Percentiles rank a stretch among this genome's conserved stretches.
Evolutionary conservation across 2,113 vertebrate genomes (phyloP).

Genomic region (Australoheros scitulus): DNA sequence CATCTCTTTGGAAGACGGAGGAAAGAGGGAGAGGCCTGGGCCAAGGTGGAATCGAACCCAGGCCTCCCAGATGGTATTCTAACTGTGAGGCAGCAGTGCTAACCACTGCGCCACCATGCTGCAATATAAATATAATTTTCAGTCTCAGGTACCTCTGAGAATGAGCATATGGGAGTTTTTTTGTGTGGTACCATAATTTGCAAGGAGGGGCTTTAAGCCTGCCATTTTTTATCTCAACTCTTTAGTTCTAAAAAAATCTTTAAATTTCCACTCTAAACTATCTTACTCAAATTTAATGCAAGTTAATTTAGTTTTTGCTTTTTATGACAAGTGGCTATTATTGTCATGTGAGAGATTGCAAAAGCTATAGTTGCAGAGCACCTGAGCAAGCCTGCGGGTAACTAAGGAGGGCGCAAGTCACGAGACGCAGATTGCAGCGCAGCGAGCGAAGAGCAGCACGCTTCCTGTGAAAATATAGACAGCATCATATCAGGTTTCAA

Average conservation of each 20-base stretch:
- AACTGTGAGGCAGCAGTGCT: too few relatives aligned
- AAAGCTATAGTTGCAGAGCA: not conserved
- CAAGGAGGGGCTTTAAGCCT: not conserved
- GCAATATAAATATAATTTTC: too few relatives aligned
- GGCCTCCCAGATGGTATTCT: too few relatives aligned
- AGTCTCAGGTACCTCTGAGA: too few relatives aligned
- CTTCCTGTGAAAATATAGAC: constrained; percentile 44
- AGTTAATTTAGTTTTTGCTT: not conserved
- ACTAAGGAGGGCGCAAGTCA: constrained; percentile 14
- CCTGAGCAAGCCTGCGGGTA: constrained; percentile 4
- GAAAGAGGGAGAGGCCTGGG: too few relatives aligned
- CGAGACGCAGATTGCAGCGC: constrained; percentile 25
- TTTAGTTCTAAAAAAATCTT: not conserved
- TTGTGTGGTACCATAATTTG: not conserved
- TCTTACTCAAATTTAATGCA: not conserved
- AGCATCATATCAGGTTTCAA: constrained; percentile 53
- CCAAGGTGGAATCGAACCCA: too few relatives aligned
- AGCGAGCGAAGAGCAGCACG: constrained; percentile 28
- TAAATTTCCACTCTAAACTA: not conserved
- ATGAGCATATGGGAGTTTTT: too few relatives aligned
- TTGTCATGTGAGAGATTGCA: not conserved
- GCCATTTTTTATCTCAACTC: not conserved
- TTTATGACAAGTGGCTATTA: not conserved
- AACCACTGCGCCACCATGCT: too few relatives aligned
- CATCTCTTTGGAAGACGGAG: too few relatives aligned